A percentile compares a stretch with the other conserved stretches of the same genome.
phyloP scores from a whole-genome alignment of 1,140 invertebrate genomes.

The Drosophila watanabei region DNA sequence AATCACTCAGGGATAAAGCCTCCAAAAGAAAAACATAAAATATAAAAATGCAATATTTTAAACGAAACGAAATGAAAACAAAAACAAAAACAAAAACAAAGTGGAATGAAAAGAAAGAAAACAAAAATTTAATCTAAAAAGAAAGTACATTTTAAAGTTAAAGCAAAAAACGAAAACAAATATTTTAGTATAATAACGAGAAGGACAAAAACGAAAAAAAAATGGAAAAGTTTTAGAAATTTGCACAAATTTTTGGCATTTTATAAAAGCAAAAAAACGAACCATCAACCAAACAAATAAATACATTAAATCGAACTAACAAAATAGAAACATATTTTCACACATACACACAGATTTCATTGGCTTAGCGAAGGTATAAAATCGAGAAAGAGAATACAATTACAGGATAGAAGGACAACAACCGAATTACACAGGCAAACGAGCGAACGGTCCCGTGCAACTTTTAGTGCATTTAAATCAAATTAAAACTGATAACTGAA shows the following conservation, averaged over 20 bases:
- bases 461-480: conserved; percentile 81
- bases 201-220: conserved; percentile 24
- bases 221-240: conserved; percentile 72
- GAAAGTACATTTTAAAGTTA: conserved; percentile 75
- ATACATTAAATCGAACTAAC: conserved; percentile 60
- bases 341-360: conserved; percentile 70
- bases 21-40: conserved; percentile 78
- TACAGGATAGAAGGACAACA: conserved; percentile 42
- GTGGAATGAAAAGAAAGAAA: conserved; percentile 50
- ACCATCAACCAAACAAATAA: conserved; percentile 42
- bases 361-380: conserved; percentile 77
- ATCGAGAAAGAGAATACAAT: conserved; percentile 13
- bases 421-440: conserved; percentile 46
- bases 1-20: conserved; percentile 84
- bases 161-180: conserved; percentile 42
- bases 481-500: conserved; percentile 32
- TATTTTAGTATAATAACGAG: conserved; percentile 73
- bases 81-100: conserved; percentile 32
- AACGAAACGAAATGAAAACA: conserved; percentile 60
- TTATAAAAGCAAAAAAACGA: conserved; percentile 63
- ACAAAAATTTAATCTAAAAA: conserved; percentile 54
- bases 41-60: conserved; percentile 84
- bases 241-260: conserved; percentile 84
- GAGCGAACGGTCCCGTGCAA: conserved; percentile 70
- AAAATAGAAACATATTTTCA: conserved; percentile 71